These are phyloP conservation scores for Drosophila saltans DNA, from an alignment of 1,140 invertebrate genomes.

Conservation along the genomic window DNA sequence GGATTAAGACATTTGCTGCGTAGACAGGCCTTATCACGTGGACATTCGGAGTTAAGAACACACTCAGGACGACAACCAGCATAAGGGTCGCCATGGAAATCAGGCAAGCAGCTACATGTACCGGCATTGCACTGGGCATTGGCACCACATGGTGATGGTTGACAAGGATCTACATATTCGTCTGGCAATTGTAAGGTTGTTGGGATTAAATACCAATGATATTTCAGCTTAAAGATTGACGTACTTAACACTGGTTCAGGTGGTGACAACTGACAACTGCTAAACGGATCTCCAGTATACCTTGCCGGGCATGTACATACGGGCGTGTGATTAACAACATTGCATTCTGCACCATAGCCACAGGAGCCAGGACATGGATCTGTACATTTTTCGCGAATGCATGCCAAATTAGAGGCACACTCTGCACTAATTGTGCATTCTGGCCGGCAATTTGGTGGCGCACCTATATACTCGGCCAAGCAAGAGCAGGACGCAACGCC, in stretches of 20 bases:
- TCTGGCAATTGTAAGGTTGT: constrained; percentile 83
- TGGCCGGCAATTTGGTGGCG: constrained; percentile 91
- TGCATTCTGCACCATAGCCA: constrained; percentile 91
- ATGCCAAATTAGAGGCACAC: constrained; percentile 90
- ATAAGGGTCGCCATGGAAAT: constrained; percentile 93
- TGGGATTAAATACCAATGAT: constrained; percentile 69
- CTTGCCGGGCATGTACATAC: constrained; percentile 90
- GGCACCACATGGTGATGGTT: constrained; percentile 91
- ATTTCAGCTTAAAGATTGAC: constrained; percentile 78
- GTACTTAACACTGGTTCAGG: constrained; percentile 85
- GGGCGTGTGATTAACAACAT: constrained; percentile 93
- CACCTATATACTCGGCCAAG: constrained; percentile 89
- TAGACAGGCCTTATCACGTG: constrained; percentile 88
- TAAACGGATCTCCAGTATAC: constrained; percentile 93
- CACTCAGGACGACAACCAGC: constrained; percentile 92
- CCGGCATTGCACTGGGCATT: constrained; percentile 92
- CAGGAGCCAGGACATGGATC: constrained; percentile 93
- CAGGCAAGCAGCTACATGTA: constrained; percentile 89
- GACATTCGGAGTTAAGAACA: constrained; percentile 92
- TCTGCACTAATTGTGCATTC: constrained; percentile 93
- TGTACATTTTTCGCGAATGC: constrained; percentile 92
- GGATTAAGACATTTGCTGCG: constrained; percentile 93
- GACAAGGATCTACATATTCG: constrained; percentile 89
- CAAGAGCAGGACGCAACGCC: constrained; percentile 92
- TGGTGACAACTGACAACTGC: constrained; percentile 86